Percentiles rank a stretch among this genome's conserved stretches.
Evolutionary conservation across 1,140 invertebrate species (phyloP).

Genomic region (Monochamus saltuarius): DNA sequence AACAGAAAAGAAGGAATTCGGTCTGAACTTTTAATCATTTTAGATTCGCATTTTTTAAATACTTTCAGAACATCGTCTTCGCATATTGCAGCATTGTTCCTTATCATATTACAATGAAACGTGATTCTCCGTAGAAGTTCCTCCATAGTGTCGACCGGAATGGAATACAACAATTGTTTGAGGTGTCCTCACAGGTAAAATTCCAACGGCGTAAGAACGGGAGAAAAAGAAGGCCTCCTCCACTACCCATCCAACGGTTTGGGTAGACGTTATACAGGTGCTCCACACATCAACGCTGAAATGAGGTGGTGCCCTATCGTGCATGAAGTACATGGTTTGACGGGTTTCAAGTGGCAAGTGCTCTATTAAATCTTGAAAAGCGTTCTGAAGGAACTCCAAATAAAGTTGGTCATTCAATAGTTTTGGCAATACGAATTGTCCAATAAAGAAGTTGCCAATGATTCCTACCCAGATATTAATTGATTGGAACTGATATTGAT

Average conservation of each 20-base stretch:
- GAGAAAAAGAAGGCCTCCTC: slow-evolving; percentile 37
- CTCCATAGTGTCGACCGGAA: too few relatives aligned
- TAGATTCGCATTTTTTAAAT: too few relatives aligned
- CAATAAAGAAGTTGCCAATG: slow-evolving; percentile 6
- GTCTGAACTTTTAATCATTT: too few relatives aligned
- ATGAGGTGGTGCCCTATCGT: slow-evolving; percentile 21
- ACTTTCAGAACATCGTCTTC: too few relatives aligned
- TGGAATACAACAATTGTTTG: too few relatives aligned
- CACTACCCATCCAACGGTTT: too few relatives aligned
- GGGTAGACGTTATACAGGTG: slow-evolving; percentile 28
- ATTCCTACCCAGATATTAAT: slow-evolving; percentile 15
- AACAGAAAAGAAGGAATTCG: too few relatives aligned
- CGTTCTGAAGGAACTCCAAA: neutral
- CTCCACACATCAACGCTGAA: slow-evolving; percentile 17
- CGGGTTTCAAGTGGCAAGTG: neutral
- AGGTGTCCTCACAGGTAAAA: slow-evolving; percentile 8
- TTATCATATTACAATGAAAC: too few relatives aligned
- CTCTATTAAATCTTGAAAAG: neutral
- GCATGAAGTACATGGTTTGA: slow-evolving; percentile 12
- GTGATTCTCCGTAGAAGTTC: too few relatives aligned
- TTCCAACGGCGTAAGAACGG: slow-evolving; percentile 31
- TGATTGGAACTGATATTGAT: slow-evolving; percentile 15
- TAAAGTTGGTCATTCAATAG: neutral
- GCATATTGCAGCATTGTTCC: too few relatives aligned
- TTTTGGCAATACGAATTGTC: slow-evolving; percentile 13